Percentiles rank a stretch among this genome's conserved stretches.
Evolutionary conservation across 2,797 vertebrate genomes (phyloP).

Genomic region (Onychomys arenicola): DNA sequence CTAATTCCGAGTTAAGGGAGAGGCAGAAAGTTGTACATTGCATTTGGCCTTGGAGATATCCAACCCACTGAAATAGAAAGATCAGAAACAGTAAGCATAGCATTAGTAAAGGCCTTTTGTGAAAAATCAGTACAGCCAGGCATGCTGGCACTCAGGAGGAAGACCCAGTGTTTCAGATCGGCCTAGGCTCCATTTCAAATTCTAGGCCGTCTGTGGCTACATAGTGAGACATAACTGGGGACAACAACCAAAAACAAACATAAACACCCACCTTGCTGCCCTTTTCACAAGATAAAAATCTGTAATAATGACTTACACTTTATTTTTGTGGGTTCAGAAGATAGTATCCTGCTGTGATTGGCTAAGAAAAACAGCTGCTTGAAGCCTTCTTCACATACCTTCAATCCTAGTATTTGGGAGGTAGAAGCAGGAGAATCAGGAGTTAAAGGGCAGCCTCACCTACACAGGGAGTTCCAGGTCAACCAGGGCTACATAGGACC

Average conservation of each 20-base stretch:
- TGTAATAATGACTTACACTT: background rate
- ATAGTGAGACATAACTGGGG: background rate
- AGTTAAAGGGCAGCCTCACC: background rate
- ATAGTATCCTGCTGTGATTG: constrained; percentile 40
- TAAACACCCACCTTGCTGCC: background rate
- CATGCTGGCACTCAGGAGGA: background rate
- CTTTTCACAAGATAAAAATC: constrained; percentile 49
- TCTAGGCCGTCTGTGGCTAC: background rate
- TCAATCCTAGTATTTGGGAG: background rate
- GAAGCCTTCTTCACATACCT: background rate
- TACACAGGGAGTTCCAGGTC: background rate
- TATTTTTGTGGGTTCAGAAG: constrained; percentile 32
- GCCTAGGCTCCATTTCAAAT: background rate
- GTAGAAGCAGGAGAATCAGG: background rate
- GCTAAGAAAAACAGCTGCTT: background rate
- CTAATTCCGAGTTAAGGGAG: constrained; percentile 28
- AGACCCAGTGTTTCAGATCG: background rate
- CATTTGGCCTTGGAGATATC: background rate
- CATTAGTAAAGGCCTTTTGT: constrained; percentile 2
- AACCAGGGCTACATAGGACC: background rate
- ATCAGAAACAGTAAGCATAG: background rate
- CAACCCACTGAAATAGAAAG: background rate
- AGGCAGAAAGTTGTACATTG: constrained; percentile 35
- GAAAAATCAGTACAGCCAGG: background rate
- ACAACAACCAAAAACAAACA: background rate